phyloP scores from a whole-genome alignment of 1,140 invertebrate species.

The Meloidogyne chitwoodi region DNA sequence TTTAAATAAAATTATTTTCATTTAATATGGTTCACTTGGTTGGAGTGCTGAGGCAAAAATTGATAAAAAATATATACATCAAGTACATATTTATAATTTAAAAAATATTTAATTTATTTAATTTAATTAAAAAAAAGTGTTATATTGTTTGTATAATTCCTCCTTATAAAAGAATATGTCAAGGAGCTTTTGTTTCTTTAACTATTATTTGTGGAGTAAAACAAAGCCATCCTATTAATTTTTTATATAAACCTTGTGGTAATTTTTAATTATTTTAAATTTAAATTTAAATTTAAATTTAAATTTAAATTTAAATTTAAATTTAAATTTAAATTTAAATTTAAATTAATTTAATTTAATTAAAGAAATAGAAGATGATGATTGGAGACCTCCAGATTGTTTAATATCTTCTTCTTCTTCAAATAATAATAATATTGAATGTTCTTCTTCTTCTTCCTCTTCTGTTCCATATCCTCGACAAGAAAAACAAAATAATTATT shows the following conservation, averaged over 20 bases:
- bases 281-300: too few species aligned
- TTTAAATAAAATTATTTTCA: background rate
- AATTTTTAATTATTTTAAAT: too few species aligned
- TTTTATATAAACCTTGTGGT: conserved; percentile 70
- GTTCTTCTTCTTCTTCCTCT: background rate
- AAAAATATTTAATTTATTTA: conserved; percentile 23
- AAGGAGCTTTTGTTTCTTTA: conserved; percentile 68
- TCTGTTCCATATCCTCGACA: background rate
- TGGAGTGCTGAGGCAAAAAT: conserved; percentile 63
- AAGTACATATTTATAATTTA: conserved; percentile 50
- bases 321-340: too few species aligned
- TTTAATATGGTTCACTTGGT: conserved; percentile 41
- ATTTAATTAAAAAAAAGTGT: conserved; percentile 66
- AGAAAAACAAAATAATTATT: background rate
- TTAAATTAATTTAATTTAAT: background rate
- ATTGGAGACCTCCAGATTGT: conserved; percentile 40
- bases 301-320: too few species aligned
- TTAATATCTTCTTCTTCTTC: background rate
- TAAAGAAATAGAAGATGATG: conserved; percentile 31
- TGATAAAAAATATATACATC: conserved; percentile 63
- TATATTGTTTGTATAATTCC: conserved; percentile 86
- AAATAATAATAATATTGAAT: too few species aligned
- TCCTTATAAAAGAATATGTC: conserved; percentile 69
- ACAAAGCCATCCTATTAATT: conserved; percentile 78
- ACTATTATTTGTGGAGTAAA: conserved; percentile 80